Evolutionary conservation across 92 coral and sea anemone genomes (phyloP), one percentile per base, ranked within the genome.

Genomic region (Diadumene lineata): DNA sequence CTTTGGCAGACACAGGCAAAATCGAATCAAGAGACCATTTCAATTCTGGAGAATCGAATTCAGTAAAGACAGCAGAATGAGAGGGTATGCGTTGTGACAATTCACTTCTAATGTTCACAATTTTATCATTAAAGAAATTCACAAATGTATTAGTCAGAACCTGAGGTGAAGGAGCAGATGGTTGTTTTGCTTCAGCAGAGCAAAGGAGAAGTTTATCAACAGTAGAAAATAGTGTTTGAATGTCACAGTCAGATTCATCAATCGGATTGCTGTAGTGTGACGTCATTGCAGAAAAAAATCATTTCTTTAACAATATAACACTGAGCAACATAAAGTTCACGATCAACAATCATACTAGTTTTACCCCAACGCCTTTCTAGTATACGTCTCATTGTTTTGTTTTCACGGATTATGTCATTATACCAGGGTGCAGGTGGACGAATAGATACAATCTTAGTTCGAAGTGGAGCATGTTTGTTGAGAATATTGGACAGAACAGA

Each of bases 391-490:
- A 16, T 77, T 15, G 55, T n/a, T 38, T 38, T 38, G 48, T 77
- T 77, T 33, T 38, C 48, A 50, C 82, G 65, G 7, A 77, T 77
- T 6, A 46, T 74, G 25, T 77, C 26, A 30, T 32, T 66, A n/a
- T 61, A 29, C 79, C 79, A 74, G 48, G 79, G 79, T 18, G 79
- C 71, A 33, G 46, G 9, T n/a, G 66, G 64, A 7, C 77, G 66
- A 6, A 72, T n/a, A 26, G 64, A 43, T 22, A 64, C 50, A 25
- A 43, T 44, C 43, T 50, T 69, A 30, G 77, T 70, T 48, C 78
- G 84, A 24, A 70, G 78, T 9, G 78, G 78, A 51, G 78, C 78
- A 25, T 79, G 72, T 19, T 79, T 61, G 31, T 79, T 77, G 17
- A 70, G 31, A 56, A 79, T 79, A 25, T 62, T 18, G 30, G 78